Evolutionary conservation across 2,797 vertebrate species (phyloP).

Genomic region (Falco rusticolus): DNA sequence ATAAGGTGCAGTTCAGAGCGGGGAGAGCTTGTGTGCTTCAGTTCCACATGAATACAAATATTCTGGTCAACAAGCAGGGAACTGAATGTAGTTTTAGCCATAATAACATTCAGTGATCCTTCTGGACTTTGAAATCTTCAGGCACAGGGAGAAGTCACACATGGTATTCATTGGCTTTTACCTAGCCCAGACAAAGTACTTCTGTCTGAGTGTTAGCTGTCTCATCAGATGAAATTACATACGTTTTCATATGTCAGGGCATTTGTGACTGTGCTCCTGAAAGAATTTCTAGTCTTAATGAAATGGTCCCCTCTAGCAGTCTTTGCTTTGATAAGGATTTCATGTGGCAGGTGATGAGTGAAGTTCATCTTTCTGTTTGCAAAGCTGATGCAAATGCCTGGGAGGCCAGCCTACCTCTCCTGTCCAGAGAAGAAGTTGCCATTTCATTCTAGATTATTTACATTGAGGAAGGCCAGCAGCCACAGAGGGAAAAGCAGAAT

Average conservation of each 20-base stretch:
- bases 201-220: slow-evolving; percentile 48
- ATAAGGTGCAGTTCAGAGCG: not conserved
- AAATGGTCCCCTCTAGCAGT: slow-evolving; percentile 42
- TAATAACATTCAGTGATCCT: not conserved
- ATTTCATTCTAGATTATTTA: not conserved
- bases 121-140: not conserved
- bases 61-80: not conserved
- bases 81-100: not conserved
- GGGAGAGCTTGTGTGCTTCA: not conserved
- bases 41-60: not conserved
- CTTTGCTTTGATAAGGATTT: slow-evolving; percentile 52
- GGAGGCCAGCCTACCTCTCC: not conserved
- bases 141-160: not conserved
- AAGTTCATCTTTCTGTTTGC: slow-evolving; percentile 50
- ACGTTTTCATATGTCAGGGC: slow-evolving; percentile 56
- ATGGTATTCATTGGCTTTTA: not conserved
- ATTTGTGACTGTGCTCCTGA: slow-evolving; percentile 54
- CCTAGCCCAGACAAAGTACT: not conserved
- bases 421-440: not conserved
- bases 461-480: not conserved
- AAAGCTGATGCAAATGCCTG: not conserved
- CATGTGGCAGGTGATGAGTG: slow-evolving; percentile 52
- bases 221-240: slow-evolving; percentile 59
- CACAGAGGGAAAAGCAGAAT: not conserved
- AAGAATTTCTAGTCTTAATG: slow-evolving; percentile 48